phyloP scores from a whole-genome alignment of 1,140 invertebrate species.

The Aricia agestis region DNA sequence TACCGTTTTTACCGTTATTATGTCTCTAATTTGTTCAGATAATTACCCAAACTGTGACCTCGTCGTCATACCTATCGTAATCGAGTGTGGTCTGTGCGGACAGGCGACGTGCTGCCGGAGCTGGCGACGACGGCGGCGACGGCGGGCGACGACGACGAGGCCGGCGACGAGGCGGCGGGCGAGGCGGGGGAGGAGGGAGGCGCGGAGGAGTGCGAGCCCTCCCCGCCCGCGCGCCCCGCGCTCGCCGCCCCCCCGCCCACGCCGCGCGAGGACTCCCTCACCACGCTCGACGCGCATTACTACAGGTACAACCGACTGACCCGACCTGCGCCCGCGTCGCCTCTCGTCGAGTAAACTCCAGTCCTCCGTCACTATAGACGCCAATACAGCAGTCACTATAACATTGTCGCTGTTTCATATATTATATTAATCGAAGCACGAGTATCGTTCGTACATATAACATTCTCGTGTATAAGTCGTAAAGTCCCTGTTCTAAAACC shows the following conservation, averaged over 20 bases:
- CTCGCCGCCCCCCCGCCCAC: constrained; percentile 47
- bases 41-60: background rate
- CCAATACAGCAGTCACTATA: background rate
- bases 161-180: constrained; percentile 45
- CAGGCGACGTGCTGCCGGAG: constrained; percentile 65
- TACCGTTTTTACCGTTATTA: no score
- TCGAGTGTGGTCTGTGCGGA: background rate
- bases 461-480: no score
- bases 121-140: constrained; percentile 48
- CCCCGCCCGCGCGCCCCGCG: constrained; percentile 54
- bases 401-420: no score
- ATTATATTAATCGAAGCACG: no score
- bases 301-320: constrained; percentile 46
- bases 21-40: background rate
- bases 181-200: constrained; percentile 44
- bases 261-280: constrained; percentile 50
- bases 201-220: constrained; percentile 53
- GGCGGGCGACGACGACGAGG: background rate
- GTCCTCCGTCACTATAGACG: no score
- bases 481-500: no score
- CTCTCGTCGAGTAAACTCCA: no score
- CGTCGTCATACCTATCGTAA: no score
- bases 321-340: background rate
- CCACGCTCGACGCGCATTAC: constrained; percentile 52
- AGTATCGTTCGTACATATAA: no score